phyloP scores from a whole-genome alignment of 2,113 vertebrate genomes.

The Chaetorhynchus papuensis region DNA sequence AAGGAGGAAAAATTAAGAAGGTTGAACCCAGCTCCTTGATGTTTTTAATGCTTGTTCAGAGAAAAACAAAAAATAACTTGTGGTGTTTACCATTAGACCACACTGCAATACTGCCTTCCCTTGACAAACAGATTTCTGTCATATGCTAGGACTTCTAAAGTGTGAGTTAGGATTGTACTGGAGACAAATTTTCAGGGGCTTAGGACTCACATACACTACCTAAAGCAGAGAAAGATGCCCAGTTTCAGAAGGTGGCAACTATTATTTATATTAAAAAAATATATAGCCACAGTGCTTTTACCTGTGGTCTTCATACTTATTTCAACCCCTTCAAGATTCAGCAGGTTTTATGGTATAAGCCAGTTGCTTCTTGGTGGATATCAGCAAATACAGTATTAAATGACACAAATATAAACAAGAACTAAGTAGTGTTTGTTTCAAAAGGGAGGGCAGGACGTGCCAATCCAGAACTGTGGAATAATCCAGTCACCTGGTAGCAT shows the following conservation, averaged over 20 bases:
- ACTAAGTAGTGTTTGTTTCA: background rate
- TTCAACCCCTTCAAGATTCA: background rate
- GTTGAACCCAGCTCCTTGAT: background rate
- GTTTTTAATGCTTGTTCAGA: background rate
- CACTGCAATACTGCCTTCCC: background rate
- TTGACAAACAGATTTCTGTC: background rate
- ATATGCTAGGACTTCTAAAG: background rate
- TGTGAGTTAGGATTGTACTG: background rate
- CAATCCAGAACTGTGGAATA: background rate
- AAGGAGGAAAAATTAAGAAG: background rate
- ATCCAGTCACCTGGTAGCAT: background rate
- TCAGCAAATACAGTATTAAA: background rate
- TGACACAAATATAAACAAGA: background rate
- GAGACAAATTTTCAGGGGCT: background rate
- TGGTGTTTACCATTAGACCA: background rate
- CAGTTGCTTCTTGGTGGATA: background rate
- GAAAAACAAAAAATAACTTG: background rate
- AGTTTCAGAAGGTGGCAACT: background rate
- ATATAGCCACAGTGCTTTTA: background rate
- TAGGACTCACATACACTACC: background rate
- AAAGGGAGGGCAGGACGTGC: background rate
- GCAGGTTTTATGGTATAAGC: background rate
- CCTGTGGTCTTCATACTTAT: background rate
- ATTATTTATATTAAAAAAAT: background rate
- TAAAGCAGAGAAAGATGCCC: background rate